A percentile compares a stretch with the other conserved stretches of the same genome.
phyloP scores from a whole-genome alignment of 2,888 invertebrate species.

The Limnephilus rhombicus region DNA sequence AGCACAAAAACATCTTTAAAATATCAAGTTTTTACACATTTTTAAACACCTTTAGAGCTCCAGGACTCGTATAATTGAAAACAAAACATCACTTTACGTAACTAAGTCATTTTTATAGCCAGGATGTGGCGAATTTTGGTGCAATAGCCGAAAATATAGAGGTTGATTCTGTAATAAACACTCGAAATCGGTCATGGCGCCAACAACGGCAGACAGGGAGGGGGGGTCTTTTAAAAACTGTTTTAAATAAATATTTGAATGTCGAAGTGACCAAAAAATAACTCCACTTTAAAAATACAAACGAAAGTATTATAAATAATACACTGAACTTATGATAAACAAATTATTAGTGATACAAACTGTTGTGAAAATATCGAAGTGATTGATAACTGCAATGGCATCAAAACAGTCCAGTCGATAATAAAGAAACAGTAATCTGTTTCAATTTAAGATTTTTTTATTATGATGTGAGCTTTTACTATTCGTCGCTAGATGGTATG shows the following conservation, averaged over 20 bases:
- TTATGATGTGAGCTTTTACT: background rate
- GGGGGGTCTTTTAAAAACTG: conserved; percentile 46
- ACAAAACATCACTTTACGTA: conserved; percentile 4
- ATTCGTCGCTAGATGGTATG: conserved; percentile 29
- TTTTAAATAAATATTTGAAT: conserved; percentile 25
- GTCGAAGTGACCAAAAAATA: background rate
- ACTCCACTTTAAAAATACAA: conserved; percentile 14
- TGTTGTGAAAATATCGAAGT: conserved; percentile 13
- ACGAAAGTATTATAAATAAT: background rate
- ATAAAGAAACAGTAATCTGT: conserved; percentile 34
- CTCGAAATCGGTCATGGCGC: conserved; percentile 60
- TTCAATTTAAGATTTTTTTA: conserved; percentile 23
- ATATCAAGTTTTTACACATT: conserved; percentile 53
- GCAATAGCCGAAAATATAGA: conserved; percentile 48
- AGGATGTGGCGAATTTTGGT: conserved; percentile 22
- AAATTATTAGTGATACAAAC: background rate
- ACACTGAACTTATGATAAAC: background rate
- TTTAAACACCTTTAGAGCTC: conserved; percentile 46
- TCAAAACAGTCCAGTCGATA: conserved; percentile 60
- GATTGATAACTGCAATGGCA: conserved; percentile 44
- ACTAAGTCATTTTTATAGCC: conserved; percentile 40
- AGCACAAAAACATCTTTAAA: conserved; percentile 75
- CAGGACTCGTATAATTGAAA: conserved; percentile 17
- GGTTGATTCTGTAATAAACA: conserved; percentile 57
- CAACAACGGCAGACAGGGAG: conserved; percentile 61